phyloP scores from a whole-genome alignment of 2,888 invertebrate genomes.

The Beris morrisii region DNA sequence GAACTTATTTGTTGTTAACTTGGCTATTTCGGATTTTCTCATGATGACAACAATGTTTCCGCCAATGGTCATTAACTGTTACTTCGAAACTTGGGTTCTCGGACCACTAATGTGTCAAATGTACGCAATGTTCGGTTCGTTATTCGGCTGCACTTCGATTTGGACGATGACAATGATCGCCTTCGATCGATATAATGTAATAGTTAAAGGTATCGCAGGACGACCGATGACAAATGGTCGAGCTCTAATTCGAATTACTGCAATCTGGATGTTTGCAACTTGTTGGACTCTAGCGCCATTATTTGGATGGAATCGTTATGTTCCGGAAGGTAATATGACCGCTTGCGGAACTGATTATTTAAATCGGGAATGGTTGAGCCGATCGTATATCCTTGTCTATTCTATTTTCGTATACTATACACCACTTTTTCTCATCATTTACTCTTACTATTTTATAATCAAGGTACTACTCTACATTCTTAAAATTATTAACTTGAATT shows the following conservation, averaged over 20 bases:
- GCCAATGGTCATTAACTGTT: constrained; percentile 82
- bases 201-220: constrained; percentile 61
- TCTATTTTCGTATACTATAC: constrained; percentile 57
- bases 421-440: constrained; percentile 60
- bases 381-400: constrained; percentile 59
- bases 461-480: constrained; percentile 46
- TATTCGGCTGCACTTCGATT: constrained; percentile 64
- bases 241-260: constrained; percentile 56
- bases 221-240: constrained; percentile 58
- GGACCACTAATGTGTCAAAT: constrained; percentile 80
- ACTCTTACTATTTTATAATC: constrained; percentile 64
- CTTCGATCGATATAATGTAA: constrained; percentile 63
- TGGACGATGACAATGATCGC: constrained; percentile 63
- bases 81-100: constrained; percentile 64
- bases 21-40: constrained; percentile 87
- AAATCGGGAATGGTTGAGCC: constrained; percentile 56
- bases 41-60: constrained; percentile 70
- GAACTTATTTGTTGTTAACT: constrained; percentile 86
- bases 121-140: constrained; percentile 79
- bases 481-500: constrained; percentile 19
- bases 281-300: constrained; percentile 60
- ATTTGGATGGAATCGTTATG: constrained; percentile 63
- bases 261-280: constrained; percentile 59
- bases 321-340: constrained; percentile 66
- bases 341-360: constrained; percentile 62